Evolutionary conservation across 2,888 invertebrate genomes (phyloP).

Genomic region (Platycheirus rosarum): DNA sequence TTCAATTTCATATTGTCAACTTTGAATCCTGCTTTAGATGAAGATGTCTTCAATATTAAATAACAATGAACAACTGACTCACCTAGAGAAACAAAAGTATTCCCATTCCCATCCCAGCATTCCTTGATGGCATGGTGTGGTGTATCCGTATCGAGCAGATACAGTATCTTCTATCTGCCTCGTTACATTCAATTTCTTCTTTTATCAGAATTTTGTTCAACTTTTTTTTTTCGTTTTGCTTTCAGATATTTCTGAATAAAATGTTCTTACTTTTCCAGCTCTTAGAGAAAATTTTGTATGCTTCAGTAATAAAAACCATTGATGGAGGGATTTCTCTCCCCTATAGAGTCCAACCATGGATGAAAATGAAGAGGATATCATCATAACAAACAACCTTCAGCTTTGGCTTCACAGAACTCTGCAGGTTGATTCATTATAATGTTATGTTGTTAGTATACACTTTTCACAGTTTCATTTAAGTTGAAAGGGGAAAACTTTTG

Average conservation of each 20-base stretch:
- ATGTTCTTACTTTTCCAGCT: conserved; percentile 20
- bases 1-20: conserved; percentile 50
- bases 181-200: conserved; percentile 52
- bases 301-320: conserved; percentile 15
- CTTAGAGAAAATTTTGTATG: conserved; percentile 32
- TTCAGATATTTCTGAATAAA: conserved; percentile 34
- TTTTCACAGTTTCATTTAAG: conserved; percentile 63
- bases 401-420: not conserved
- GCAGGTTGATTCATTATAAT: conserved; percentile 57
- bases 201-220: conserved; percentile 5
- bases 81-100: conserved; percentile 20
- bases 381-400: conserved; percentile 46
- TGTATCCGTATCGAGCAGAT: not conserved
- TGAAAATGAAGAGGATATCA: conserved; percentile 50
- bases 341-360: conserved; percentile 20
- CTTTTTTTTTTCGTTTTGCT: conserved; percentile 17
- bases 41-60: conserved; percentile 25
- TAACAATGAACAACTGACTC: conserved; percentile 18
- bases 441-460: conserved; percentile 41
- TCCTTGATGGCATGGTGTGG: conserved; percentile 4
- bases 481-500: conserved; percentile 39
- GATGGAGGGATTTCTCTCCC: conserved; percentile 12
- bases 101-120: not conserved
- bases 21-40: conserved; percentile 28
- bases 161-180: conserved; percentile 1